Base-by-base conservation (phyloP, 2,797 vertebrate species). In the Clarias laeviceps region DNA sequence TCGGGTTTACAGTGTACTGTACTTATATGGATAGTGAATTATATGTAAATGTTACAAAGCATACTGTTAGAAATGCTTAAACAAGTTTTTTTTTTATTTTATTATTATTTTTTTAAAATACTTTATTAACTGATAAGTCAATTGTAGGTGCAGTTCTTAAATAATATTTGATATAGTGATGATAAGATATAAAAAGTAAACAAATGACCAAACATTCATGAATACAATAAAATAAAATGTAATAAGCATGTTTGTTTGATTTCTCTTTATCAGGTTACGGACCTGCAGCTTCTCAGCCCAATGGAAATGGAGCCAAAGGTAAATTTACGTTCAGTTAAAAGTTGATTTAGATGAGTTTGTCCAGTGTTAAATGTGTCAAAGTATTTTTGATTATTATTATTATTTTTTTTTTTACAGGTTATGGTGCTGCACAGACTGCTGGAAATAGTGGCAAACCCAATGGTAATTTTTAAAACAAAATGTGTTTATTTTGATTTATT, bases 361-460 rank as follows among this genome's bases (percentile, higher is more conserved):
- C 14, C 0, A 45, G 0, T 77, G 2, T 22, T 12, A 78, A 1
- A 56, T 18, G 6, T 57, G 2, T 32, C 45, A 62, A 78, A 22
- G 2, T 24, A 14, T 11, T 78, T 22, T 34, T 37, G 12, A 32
- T 32, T 40, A 11, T 45, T 37, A 24, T 29, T 50, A 22, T 34
- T 11, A 11, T 11, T 37, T 15, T 29, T 50, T 61, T 12, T 8
- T 22, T 87, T 32, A 22, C n/a, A 89, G 88, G 84, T 45, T 88
- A 91, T 34, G 87, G 90, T 88, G 77, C 85, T 88, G 79, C 85
- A 70, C 91, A 90, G 61, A 90, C 89, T 0, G 87, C 89, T 22
- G 90, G 86, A 84, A 89, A 89, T 45, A 88, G 86, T 86, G 82
- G 72, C 56, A 87, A 87, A 85, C 80, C 57, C 0, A 89, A 85